These are phyloP conservation scores for Philaethria dido DNA, from an alignment of 2,888 invertebrate species.

Conservation along the genomic window DNA sequence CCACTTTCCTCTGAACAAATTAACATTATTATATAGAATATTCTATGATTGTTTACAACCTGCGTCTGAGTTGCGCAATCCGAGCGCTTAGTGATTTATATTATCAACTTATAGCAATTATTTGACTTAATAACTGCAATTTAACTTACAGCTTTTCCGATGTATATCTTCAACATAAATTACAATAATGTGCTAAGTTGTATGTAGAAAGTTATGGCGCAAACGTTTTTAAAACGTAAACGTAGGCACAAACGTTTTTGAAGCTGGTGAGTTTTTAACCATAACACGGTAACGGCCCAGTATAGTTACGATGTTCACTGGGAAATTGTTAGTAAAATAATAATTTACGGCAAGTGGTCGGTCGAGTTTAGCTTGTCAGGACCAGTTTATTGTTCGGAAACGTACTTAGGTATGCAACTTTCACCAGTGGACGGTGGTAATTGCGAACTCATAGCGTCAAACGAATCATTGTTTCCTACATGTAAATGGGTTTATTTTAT, in stretches of 20 bases:
- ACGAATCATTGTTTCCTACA: conserved; percentile 46
- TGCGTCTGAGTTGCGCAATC: conserved; percentile 30
- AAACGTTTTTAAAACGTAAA: not conserved
- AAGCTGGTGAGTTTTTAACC: not conserved
- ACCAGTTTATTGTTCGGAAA: conserved; percentile 64
- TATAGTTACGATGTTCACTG: conserved; percentile 34
- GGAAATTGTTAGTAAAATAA: conserved; percentile 54
- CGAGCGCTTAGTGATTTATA: conserved; percentile 12
- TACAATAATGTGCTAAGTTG: not conserved
- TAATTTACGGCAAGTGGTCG: conserved; percentile 54
- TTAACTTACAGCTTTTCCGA: not conserved
- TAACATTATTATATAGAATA: conserved; percentile 40
- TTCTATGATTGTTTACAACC: conserved; percentile 37
- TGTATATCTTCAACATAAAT: not conserved
- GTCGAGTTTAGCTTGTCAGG: conserved; percentile 57
- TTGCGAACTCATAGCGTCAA: conserved; percentile 49
- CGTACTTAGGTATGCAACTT: conserved; percentile 59
- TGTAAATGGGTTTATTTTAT: conserved; percentile 21
- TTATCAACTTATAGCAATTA: conserved; percentile 6
- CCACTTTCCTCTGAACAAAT: too few relatives aligned
- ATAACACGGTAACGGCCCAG: conserved; percentile 23
- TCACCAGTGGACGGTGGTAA: conserved; percentile 55
- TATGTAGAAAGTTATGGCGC: not conserved
- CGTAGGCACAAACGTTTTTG: too few relatives aligned
- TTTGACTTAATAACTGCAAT: not conserved